Conservation (phyloP, 1,140 invertebrate genomes). For the Octopus bimaculoides region DNA sequence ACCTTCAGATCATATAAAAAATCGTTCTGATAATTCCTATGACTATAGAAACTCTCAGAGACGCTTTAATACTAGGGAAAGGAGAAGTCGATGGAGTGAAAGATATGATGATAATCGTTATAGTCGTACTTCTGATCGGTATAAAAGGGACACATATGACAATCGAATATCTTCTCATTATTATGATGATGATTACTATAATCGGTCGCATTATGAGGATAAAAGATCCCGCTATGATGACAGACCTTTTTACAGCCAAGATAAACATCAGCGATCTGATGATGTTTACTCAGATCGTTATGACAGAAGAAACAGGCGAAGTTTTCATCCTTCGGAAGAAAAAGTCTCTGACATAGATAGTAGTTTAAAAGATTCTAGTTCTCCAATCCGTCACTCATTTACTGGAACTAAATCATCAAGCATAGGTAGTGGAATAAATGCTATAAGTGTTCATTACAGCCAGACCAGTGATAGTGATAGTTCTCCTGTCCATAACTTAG, state of each 20-base stretch:
- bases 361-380: neutral
- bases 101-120: neutral
- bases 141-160: constrained; percentile 2
- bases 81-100: neutral
- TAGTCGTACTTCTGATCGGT: neutral
- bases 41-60: neutral
- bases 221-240: neutral
- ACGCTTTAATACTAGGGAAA: neutral
- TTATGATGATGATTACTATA: constrained; percentile 2
- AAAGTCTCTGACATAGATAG: neutral
- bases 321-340: neutral
- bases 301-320: neutral
- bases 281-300: constrained; percentile 2
- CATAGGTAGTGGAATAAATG: neutral
- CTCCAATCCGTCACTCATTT: neutral
- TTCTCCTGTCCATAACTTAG: neutral
- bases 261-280: neutral
- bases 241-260: neutral
- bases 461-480: constrained; percentile 5
- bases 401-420: neutral
- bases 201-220: neutral
- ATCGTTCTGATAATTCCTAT: neutral
- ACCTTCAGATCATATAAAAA: neutral
- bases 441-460: constrained; percentile 1
- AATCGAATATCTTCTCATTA: constrained; percentile 1